phyloP scores from a whole-genome alignment of 2,113 vertebrate species.

The Ivindomyrus marchei region DNA sequence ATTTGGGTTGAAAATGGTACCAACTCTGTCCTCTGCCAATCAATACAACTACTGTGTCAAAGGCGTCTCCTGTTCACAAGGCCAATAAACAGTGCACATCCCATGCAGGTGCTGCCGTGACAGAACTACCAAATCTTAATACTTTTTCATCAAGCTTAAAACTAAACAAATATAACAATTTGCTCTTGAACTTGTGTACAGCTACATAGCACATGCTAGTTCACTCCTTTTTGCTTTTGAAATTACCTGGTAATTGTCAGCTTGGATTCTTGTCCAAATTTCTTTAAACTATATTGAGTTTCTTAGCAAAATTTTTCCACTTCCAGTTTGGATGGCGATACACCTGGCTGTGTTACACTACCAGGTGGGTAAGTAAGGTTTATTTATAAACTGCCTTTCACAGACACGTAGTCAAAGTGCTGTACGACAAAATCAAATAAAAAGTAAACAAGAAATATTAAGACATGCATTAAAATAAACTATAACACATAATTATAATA shows the following conservation, averaged over 20 bases:
- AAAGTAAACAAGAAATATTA: too few species aligned
- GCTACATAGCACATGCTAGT: background rate
- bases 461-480: too few species aligned
- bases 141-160: background rate
- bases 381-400: too few species aligned
- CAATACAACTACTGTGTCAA: background rate
- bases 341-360: too few species aligned
- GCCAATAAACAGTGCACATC: background rate
- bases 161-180: background rate
- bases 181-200: background rate
- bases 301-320: background rate
- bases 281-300: background rate
- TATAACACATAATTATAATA: background rate
- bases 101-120: background rate
- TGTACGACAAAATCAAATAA: too few species aligned
- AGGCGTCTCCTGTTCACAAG: background rate
- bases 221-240: background rate
- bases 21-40: background rate
- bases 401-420: too few species aligned
- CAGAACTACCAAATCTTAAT: background rate
- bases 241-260: background rate
- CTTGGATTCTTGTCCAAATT: background rate
- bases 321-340: background rate
- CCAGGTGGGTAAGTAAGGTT: too few species aligned
- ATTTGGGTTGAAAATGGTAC: background rate